Conservation (phyloP, 1,140 invertebrate genomes). For the Aphelenchoides avenae region DNA sequence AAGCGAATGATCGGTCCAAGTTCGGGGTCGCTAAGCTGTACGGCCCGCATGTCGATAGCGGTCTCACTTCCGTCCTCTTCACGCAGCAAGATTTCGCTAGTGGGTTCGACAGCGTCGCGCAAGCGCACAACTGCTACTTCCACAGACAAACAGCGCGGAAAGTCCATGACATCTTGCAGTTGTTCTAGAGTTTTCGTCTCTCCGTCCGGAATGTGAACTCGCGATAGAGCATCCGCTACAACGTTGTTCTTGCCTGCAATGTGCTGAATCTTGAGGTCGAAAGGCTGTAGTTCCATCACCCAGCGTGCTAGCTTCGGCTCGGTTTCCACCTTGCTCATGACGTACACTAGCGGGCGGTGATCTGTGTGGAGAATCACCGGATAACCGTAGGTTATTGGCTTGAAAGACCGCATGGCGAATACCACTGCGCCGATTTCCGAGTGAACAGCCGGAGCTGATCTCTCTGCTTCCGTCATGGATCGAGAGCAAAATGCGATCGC, state of each 20-base stretch:
- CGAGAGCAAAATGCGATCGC: conserved; percentile 19
- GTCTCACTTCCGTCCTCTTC: no score
- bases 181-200: not conserved
- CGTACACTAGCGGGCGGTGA: conserved; percentile 13
- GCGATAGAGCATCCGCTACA: conserved; percentile 11
- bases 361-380: conserved; percentile 20
- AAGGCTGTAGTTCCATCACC: conserved; percentile 18
- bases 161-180: conserved; percentile 10
- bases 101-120: not conserved
- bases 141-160: conserved; percentile 13
- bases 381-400: conserved; percentile 17
- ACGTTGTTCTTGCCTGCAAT: conserved; percentile 9
- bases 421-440: conserved; percentile 19
- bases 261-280: conserved; percentile 9
- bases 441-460: conserved; percentile 5
- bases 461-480: conserved; percentile 5
- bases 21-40: no score
- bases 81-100: not conserved
- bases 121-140: conserved; percentile 2
- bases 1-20: no score
- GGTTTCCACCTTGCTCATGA: conserved; percentile 10
- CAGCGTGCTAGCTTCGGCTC: conserved; percentile 15
- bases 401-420: conserved; percentile 9
- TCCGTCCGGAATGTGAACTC: not conserved
- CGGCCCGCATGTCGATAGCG: no score